Evolutionary conservation across 2,113 vertebrate genomes (phyloP), one percentile per base, ranked within the genome.

Genomic region (Pipra filicauda): DNA sequence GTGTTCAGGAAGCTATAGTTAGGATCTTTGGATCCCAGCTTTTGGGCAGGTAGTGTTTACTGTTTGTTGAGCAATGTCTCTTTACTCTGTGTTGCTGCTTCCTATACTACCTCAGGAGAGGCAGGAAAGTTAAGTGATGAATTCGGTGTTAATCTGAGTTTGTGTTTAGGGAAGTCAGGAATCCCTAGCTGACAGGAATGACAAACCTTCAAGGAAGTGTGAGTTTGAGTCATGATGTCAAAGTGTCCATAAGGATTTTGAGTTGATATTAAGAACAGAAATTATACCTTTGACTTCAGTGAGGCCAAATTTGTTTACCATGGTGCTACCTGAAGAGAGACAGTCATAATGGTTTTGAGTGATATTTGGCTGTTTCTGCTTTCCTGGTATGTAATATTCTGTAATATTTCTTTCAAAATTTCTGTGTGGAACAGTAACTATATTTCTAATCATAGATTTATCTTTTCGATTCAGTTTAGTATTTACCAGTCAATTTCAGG

Each of bases 401-500:
- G 76, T 76, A 96, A 70, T 65, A 55, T 30, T 72, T 87, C 15
- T 93, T 92, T 88, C 33, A 66, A 43, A 84, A 73, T 61, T 91
- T 81, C 14, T 90, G 15, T 33, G 67, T 41, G 19, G 43, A 91
- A 73, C 39, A 15, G 41, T 54, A 89, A 51, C 85, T 67, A 4
- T 52, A 76, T 69, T 19, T 73, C 77, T 90, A 85, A 86, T 86
- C 12, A 67, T 37, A 55, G 28, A 72, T 88, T 84, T 91, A 76
- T 92, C 41, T 92, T 88, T 55, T 57, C 16, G 39, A 43, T 78
- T 74, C 37, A n/a, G 31, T 89, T 95, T 82, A 72, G 81, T 87
- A 71, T 94, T 92, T 94, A 96, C 72, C 73, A 88, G 87, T 49
- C 88, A 93, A 97, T 92, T 95, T 52, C 62, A 93, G 27, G 24